A percentile compares a stretch with the other conserved stretches of the same genome.
These are phyloP conservation scores for Eulimnadia texana DNA, from an alignment of 1,140 invertebrate genomes.

Conservation along the genomic window DNA sequence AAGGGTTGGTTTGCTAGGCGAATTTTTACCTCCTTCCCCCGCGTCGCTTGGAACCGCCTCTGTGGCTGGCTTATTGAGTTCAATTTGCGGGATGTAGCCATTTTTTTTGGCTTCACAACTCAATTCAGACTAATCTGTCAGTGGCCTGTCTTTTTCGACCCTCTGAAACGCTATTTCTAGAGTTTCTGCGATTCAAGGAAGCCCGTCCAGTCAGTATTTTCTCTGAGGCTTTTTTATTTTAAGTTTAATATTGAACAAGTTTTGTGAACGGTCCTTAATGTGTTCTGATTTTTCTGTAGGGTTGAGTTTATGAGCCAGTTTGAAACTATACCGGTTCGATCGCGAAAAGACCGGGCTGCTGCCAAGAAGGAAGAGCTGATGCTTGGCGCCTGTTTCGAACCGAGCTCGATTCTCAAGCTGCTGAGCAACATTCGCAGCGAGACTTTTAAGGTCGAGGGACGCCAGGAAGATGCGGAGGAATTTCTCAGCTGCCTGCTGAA, in stretches of 20 bases:
- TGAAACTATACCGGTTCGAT: conserved; percentile 38
- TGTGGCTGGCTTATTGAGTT: conserved; percentile 15
- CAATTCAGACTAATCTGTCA: conserved; percentile 17
- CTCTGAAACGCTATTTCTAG: neutral
- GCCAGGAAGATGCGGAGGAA: conserved; percentile 90
- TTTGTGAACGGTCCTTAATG: neutral
- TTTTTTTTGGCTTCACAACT: conserved; percentile 7
- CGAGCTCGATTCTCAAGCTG: conserved; percentile 64
- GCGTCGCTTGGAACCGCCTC: conserved; percentile 14
- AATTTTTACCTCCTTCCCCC: too few relatives aligned
- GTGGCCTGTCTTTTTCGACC: neutral
- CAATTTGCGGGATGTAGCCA: conserved; percentile 13
- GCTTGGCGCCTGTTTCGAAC: conserved; percentile 59
- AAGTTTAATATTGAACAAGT: neutral
- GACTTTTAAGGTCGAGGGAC: conserved; percentile 53
- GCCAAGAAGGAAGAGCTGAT: conserved; percentile 20
- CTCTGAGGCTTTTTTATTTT: neutral
- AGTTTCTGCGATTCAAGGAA: too few relatives aligned
- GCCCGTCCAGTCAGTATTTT: too few relatives aligned
- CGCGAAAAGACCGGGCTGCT: conserved; percentile 24
- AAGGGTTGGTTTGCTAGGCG: too few relatives aligned
- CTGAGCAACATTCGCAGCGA: conserved; percentile 51
- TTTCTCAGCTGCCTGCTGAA: conserved; percentile 84
- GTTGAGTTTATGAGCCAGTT: conserved; percentile 50
- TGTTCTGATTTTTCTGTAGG: conserved; percentile 21